These are phyloP conservation scores for Brachymystax lenok DNA, from an alignment of 2,797 vertebrate genomes.

Conservation along the genomic window DNA sequence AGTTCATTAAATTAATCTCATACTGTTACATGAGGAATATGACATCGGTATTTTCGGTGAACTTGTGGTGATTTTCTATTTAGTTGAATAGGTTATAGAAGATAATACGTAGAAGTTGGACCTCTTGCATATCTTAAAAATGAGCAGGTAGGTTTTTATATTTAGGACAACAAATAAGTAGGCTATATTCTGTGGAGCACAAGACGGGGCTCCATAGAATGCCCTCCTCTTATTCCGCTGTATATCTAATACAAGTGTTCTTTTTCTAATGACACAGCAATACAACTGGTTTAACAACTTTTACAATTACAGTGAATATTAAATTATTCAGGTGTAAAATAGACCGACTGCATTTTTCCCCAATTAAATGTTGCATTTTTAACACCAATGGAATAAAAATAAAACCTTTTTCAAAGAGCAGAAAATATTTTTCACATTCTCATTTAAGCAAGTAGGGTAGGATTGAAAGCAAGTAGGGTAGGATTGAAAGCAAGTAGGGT, in stretches of 20 bases:
- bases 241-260: not conserved
- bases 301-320: not conserved
- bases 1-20: not conserved
- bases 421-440: not conserved
- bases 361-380: not conserved
- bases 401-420: not conserved
- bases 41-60: not conserved
- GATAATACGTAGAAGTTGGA: not conserved
- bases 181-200: no score
- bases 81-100: not conserved
- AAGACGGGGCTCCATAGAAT: no score
- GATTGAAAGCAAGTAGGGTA: not conserved
- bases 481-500: not conserved
- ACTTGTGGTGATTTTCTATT: not conserved
- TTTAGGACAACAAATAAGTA: no score
- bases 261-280: not conserved
- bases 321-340: not conserved
- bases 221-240: not conserved
- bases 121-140: not conserved
- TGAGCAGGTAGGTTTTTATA: no score
- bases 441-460: not conserved
- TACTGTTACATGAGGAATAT: not conserved
- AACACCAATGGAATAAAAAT: not conserved
- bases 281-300: not conserved
- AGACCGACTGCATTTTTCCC: not conserved